Conservation (phyloP, 2,797 vertebrate species). For the Hozukius guyotensis region DNA sequence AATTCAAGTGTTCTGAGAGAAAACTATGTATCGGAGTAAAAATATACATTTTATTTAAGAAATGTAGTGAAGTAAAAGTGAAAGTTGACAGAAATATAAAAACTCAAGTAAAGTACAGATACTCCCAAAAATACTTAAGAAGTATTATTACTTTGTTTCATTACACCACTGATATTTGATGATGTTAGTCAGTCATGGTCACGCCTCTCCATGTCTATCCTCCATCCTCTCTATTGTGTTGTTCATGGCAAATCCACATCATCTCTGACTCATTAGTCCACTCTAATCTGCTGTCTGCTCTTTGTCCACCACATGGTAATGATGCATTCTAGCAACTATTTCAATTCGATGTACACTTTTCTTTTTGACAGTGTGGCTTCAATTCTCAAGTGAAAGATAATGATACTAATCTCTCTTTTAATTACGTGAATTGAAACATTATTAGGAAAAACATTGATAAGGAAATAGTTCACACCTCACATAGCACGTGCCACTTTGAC, state of each 20-base stretch:
- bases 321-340: too few species aligned
- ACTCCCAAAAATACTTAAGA: too few species aligned
- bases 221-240: not conserved
- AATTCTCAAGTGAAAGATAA: not conserved
- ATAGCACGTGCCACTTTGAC: not conserved
- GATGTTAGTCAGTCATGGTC: not conserved
- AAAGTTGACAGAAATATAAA: too few species aligned
- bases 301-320: not conserved
- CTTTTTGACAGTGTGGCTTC: not conserved
- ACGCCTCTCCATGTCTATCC: not conserved
- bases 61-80: too few species aligned
- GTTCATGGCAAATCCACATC: not conserved
- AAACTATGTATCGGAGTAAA: too few species aligned
- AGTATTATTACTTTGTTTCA: too few species aligned
- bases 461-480: not conserved
- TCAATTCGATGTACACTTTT: not conserved
- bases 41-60: too few species aligned
- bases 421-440: not conserved
- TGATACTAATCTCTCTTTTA: not conserved
- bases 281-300: constrained; percentile 1
- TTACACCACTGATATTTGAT: not conserved
- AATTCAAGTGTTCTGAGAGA: too few species aligned
- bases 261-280: constrained; percentile 17
- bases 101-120: too few species aligned
- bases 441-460: not conserved